Percentiles rank a stretch among this genome's conserved stretches.
Conservation (phyloP, 1,140 invertebrate species). For the Leptopilina boulardi region DNA sequence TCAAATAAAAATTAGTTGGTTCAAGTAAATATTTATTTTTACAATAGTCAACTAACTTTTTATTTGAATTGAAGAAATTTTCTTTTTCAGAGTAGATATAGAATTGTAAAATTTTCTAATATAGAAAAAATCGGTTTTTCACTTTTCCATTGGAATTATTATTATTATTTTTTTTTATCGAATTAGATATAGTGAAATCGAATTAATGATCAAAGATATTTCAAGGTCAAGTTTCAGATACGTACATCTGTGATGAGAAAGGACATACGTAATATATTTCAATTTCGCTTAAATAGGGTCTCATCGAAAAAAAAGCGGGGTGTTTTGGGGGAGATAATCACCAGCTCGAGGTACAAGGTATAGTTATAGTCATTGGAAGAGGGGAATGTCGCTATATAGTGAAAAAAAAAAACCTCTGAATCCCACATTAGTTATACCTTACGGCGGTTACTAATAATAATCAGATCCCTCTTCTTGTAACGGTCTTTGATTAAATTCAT, state of each 20-base stretch:
- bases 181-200: no score
- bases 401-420: background rate
- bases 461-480: conserved; percentile 2
- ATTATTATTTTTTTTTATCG: no score
- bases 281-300: conserved; percentile 9
- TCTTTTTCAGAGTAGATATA: no score
- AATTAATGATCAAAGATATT: background rate
- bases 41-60: no score
- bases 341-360: background rate
- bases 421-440: conserved; percentile 7
- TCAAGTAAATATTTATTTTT: no score
- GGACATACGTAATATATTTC: background rate
- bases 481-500: background rate
- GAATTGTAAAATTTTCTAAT: no score
- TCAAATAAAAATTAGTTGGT: no score
- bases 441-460: conserved; percentile 1
- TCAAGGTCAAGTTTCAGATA: background rate
- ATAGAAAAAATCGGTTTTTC: no score
- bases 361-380: background rate
- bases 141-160: no score
- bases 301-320: background rate
- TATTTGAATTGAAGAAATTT: no score
- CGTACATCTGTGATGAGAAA: background rate
- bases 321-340: conserved; percentile 11
- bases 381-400: background rate